These are phyloP conservation scores for Halichoerus grypus DNA, from an alignment of 2,113 vertebrate genomes.

Conservation along the genomic window DNA sequence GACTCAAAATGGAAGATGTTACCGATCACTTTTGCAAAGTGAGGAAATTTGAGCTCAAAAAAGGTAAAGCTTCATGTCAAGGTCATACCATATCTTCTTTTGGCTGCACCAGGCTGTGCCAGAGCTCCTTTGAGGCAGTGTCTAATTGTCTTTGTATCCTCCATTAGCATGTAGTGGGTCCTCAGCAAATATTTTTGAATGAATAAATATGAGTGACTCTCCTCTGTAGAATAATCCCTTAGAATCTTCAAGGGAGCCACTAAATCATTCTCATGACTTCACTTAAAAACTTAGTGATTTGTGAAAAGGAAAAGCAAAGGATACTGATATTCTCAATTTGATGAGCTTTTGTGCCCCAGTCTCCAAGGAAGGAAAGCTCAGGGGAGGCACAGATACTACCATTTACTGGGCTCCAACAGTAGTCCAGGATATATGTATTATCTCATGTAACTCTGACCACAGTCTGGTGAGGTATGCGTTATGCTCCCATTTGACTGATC, in stretches of 20 bases:
- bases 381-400: background rate
- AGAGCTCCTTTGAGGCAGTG: slow-evolving; percentile 17
- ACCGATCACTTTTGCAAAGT: slow-evolving; percentile 13
- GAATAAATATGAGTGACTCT: slow-evolving; percentile 31
- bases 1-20: background rate
- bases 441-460: slow-evolving; percentile 19
- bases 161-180: background rate
- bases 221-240: slow-evolving; percentile 36
- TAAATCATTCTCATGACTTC: slow-evolving; percentile 23
- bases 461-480: background rate
- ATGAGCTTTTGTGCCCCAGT: background rate
- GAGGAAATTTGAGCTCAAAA: slow-evolving; percentile 14
- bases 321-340: background rate
- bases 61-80: slow-evolving; percentile 33
- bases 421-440: background rate
- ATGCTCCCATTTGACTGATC: background rate
- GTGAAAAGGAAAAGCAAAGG: slow-evolving; percentile 42
- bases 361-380: background rate
- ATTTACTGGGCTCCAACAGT: background rate
- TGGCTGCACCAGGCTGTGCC: background rate
- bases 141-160: background rate
- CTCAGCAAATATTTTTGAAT: slow-evolving; percentile 46
- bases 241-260: background rate
- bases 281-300: slow-evolving; percentile 28
- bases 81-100: background rate